Evolutionary conservation across 1,140 invertebrate species (phyloP).

Genomic region (Ptiloglossa arizonensis): DNA sequence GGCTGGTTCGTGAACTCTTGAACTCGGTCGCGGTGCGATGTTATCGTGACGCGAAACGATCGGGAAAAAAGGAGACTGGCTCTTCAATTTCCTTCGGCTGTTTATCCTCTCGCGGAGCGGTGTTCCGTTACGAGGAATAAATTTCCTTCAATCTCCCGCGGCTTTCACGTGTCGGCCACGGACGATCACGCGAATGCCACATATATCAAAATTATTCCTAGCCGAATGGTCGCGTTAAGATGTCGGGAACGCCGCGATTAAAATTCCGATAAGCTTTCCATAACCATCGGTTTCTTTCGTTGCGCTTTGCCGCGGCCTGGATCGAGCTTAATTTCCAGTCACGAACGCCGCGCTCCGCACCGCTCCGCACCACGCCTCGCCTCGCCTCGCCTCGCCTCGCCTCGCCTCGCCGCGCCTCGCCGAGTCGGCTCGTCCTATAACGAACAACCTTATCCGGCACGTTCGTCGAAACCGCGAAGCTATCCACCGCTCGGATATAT

Average conservation of each 20-base stretch:
- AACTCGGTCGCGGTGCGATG: no score
- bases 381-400: no score
- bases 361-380: no score
- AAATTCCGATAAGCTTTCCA: constrained; percentile 19
- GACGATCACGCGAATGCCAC: constrained; percentile 13
- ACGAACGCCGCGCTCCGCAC: constrained; percentile 25
- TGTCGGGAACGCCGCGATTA: constrained; percentile 2
- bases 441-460: background rate
- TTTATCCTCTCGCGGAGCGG: no score
- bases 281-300: constrained; percentile 5
- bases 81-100: background rate
- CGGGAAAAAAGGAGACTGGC: background rate
- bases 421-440: background rate
- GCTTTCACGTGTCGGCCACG: no score
- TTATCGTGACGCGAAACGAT: no score
- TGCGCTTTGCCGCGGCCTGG: background rate
- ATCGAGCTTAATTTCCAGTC: constrained; percentile 27
- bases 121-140: background rate
- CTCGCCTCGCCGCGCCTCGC: no score
- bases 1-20: no score
- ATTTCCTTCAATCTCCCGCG: background rate
- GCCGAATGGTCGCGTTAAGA: background rate
- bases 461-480: constrained; percentile 21
- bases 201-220: constrained; percentile 9
- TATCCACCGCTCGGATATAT: background rate